Evolutionary conservation across 2,888 invertebrate species (phyloP).

Genomic region (Caenorhabditis sulstoni): DNA sequence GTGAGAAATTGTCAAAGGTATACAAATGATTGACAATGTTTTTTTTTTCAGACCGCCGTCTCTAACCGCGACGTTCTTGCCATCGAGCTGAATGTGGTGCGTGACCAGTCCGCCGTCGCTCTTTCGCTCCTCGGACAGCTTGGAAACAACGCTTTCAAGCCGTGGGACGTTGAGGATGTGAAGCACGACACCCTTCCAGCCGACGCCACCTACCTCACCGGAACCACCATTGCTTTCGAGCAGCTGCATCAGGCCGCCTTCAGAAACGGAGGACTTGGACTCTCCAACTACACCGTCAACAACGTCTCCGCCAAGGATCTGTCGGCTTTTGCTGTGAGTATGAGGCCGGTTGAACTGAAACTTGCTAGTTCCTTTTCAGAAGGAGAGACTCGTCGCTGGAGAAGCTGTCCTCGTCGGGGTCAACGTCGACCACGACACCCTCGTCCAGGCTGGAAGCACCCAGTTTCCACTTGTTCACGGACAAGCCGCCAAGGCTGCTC

Average conservation of each 20-base stretch:
- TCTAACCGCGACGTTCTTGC: constrained; percentile 74
- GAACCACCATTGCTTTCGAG: constrained; percentile 84
- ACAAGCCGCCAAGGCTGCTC: constrained; percentile 47
- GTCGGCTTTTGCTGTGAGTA: constrained; percentile 58
- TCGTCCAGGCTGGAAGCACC: constrained; percentile 83
- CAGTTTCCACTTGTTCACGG: constrained; percentile 76
- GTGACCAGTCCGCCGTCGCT: constrained; percentile 72
- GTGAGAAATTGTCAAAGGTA: too few relatives aligned
- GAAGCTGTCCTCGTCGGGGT: constrained; percentile 89
- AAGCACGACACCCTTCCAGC: constrained; percentile 58
- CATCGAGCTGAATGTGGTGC: constrained; percentile 65
- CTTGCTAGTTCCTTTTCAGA: constrained; percentile 31
- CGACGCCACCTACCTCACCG: constrained; percentile 63
- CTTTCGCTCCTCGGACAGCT: constrained; percentile 81
- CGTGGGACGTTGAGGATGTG: constrained; percentile 91
- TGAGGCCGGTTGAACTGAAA: neutral
- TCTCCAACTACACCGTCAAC: constrained; percentile 81
- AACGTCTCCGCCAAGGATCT: constrained; percentile 55
- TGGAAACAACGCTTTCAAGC: constrained; percentile 88
- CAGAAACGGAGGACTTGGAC: constrained; percentile 87
- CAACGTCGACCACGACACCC: constrained; percentile 86
- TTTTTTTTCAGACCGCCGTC: constrained; percentile 56
- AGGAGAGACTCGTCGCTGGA: constrained; percentile 51
- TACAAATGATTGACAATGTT: too few relatives aligned
- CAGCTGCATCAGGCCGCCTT: constrained; percentile 92